A percentile compares a stretch with the other conserved stretches of the same genome.
These are phyloP conservation scores for Drosophila nebulosa DNA, from an alignment of 1,140 invertebrate genomes.

Conservation along the genomic window DNA sequence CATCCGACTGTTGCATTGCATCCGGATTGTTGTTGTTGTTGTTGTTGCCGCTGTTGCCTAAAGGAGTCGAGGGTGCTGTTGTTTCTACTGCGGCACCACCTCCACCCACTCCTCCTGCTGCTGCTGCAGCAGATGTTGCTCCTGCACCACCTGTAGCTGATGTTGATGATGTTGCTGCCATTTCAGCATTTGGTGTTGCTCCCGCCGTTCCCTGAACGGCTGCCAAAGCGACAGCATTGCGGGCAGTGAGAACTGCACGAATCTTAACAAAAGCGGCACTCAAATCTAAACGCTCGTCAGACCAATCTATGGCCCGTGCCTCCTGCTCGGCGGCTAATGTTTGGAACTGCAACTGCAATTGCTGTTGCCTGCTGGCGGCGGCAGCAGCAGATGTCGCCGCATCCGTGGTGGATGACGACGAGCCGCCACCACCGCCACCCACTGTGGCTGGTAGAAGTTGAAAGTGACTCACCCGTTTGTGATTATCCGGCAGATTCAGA, in stretches of 20 bases:
- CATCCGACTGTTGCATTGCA: constrained; percentile 33
- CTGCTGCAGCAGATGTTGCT: constrained; percentile 1
- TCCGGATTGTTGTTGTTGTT: constrained; percentile 17
- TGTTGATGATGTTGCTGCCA: too few species aligned
- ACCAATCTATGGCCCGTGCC: constrained; percentile 71
- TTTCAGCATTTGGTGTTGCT: neutral
- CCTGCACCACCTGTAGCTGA: neutral
- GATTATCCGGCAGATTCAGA: constrained; percentile 96
- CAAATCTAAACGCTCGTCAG: constrained; percentile 69
- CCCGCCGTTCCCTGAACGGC: constrained; percentile 17
- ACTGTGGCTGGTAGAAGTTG: constrained; percentile 59
- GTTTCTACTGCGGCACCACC: constrained; percentile 2
- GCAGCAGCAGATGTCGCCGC: constrained; percentile 21
- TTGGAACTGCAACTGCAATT: constrained; percentile 64
- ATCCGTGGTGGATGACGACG: constrained; percentile 9
- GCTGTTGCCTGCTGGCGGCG: constrained; percentile 50
- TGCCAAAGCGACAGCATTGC: constrained; percentile 66
- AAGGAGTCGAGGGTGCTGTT: constrained; percentile 14
- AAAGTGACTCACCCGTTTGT: constrained; percentile 93
- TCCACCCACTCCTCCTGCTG: neutral
- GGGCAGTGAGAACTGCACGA: constrained; percentile 66
- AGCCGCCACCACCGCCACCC: constrained; percentile 20
- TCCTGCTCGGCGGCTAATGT: constrained; percentile 73
- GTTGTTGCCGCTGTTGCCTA: constrained; percentile 18
- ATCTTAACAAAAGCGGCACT: constrained; percentile 74